Evolutionary conservation across 2,797 vertebrate species (phyloP).

Genomic region (Neoniphon sammara): DNA sequence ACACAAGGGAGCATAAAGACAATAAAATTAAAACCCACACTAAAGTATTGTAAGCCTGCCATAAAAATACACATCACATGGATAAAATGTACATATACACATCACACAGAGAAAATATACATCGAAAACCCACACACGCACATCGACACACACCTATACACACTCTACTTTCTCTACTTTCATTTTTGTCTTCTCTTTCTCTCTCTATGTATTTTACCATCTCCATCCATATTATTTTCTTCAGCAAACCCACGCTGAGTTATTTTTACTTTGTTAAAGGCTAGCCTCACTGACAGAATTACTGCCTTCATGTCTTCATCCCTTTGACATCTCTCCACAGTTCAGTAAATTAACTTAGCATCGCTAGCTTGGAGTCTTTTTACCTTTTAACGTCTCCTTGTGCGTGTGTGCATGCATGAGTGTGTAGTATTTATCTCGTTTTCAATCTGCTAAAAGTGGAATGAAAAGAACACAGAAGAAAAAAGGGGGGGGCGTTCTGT

Average conservation of each 20-base stretch:
- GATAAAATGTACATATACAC: background rate
- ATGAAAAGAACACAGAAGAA: conserved; percentile 47
- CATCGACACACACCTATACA: background rate
- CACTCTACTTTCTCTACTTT: background rate
- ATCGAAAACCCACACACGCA: background rate
- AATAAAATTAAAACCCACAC: background rate
- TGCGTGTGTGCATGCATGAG: conserved; percentile 5
- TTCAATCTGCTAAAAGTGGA: conserved; percentile 43
- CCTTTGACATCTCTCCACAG: conserved; percentile 33
- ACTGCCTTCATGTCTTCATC: conserved; percentile 23
- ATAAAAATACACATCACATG: background rate
- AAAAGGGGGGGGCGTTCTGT: conserved; percentile 6
- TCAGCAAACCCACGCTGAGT: background rate
- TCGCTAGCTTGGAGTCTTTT: conserved; percentile 33
- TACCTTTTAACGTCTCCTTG: conserved; percentile 24
- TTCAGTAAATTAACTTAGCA: conserved; percentile 33
- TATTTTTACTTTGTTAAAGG: conserved; percentile 10
- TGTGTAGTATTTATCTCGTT: conserved; percentile 47
- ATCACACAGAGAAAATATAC: background rate
- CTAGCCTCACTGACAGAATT: conserved; percentile 4
- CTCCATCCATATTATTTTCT: background rate
- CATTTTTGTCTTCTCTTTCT: background rate
- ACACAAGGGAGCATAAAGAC: background rate
- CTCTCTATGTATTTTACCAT: background rate
- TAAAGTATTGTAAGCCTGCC: too few relatives aligned